A percentile compares a stretch with the other conserved stretches of the same genome.
phyloP scores from a whole-genome alignment of 2,797 vertebrate species.

The Luscinia luscinia region DNA sequence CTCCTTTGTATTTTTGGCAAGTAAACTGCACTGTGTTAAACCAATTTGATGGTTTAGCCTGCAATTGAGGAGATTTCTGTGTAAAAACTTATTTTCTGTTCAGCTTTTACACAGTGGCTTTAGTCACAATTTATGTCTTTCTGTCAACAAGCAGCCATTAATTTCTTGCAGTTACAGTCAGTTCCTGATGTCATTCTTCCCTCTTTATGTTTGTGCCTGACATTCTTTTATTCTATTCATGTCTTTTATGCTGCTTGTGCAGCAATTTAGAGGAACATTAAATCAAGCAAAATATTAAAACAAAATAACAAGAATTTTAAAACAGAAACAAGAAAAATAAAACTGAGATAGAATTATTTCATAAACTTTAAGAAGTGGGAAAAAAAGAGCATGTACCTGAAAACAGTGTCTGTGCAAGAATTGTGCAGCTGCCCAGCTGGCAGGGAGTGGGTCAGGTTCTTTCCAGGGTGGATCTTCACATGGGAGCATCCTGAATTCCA shows the following conservation, averaged over 20 bases:
- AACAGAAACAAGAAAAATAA: background rate
- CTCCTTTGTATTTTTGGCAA: conserved; percentile 49
- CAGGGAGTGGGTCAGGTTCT: background rate
- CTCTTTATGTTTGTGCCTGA: conserved; percentile 49
- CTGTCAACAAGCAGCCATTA: conserved; percentile 67
- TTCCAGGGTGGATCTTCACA: background rate
- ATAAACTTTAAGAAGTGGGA: background rate
- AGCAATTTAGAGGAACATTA: conserved; percentile 31
- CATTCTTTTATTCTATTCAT: conserved; percentile 58
- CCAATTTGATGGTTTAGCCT: conserved; percentile 62
- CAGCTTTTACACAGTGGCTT: background rate
- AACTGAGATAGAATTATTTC: background rate
- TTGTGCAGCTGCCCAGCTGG: background rate
- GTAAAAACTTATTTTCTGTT: conserved; percentile 60
- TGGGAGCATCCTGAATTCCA: background rate
- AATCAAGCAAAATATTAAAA: conserved; percentile 43
- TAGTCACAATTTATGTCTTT: conserved; percentile 28
- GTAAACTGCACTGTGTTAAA: background rate
- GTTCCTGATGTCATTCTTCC: conserved; percentile 64
- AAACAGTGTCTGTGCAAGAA: background rate
- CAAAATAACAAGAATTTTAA: background rate
- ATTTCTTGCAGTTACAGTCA: conserved; percentile 54
- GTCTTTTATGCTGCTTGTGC: background rate
- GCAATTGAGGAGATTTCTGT: conserved; percentile 28
- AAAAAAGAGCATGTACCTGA: background rate